Evolutionary conservation across 2,113 vertebrate genomes (phyloP), one percentile per base, ranked within the genome.

Genomic region (Callorhinus ursinus): DNA sequence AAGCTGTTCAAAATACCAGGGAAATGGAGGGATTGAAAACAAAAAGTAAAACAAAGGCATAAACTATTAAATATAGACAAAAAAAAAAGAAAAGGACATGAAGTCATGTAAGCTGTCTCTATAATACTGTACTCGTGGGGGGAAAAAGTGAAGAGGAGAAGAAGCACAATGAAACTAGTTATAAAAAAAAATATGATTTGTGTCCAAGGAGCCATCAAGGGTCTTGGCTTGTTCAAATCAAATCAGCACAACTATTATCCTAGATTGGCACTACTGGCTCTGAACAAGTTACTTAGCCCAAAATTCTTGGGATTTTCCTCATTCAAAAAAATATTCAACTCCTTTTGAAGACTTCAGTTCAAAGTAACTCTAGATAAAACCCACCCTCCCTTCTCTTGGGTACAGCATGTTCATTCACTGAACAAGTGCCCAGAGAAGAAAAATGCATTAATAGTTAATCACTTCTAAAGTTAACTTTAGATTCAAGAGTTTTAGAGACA

Each of bases 281-380:
- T 53, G 22, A 74, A 46, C 33, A 59, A 74, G 67, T 55, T 69
- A 39, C 49, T 94, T 28, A 3, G 61, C 81, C 87, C 9, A 12
- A 93, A 42, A 55, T 88, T 90, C 77, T 81, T 95, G 86, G 79
- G 67, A 90, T 72, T n/a, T 59, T 92, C 33, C 9, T 93, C 36
- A 65, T 72, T 83, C 11, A n/a, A 53, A 90, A 94, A 92, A 26
- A 77, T 36, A 33, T 0, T 11, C 18, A 36, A 74, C 18, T 77
- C 31, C 74, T 69, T 94, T 88, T 51, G 61, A 95, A 61, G 84
- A 79, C 61, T 83, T 94, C 49, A 69, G 46, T 90, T 95, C 59
- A 87, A 96, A 94, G 59, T 21, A 83, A 82, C 11, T 19, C 36
- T 42, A 2, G 16, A 7, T 65, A 22, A 72, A 79, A 46, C 7